Evolutionary conservation across 2,797 vertebrate species (phyloP), one percentile per base, ranked within the genome.

Genomic region (Eulemur mongoz): DNA sequence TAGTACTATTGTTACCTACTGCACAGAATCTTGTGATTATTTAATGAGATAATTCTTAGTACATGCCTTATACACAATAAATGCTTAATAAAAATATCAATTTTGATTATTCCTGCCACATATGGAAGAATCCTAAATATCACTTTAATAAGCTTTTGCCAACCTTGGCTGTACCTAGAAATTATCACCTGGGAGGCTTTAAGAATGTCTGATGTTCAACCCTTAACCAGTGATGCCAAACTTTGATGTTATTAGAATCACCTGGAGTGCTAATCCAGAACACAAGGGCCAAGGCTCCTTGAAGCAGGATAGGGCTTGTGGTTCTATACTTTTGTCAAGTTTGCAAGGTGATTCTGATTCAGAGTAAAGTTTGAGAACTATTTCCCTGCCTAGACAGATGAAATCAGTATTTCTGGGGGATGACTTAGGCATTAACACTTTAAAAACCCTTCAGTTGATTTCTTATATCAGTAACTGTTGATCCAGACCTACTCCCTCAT

Each of bases 31-130:
- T 88, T 61, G 45, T 80, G 27, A 69, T 80, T 85, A 80, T 54
- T 83, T 73, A 91, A 86, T 65, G 38, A 85, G 13, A 80, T 43
- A n/a, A 69, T 67, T 54, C 38, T 65, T 87, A 83, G 17, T 22
- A 63, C 13, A 89, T 76, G 14, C 14, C 15, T 80, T 94, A 23
- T 57, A 61, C 30, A 50, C 1, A 73, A 65, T 43, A 91, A 73
- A 45, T 75, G 25, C 23, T 72, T 89, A 89, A 85, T 81, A 80
- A 86, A 78, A 90, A 15, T 88, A 93, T 38, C 18, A 86, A 23
- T 96, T 70, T 91, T 91, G 35, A 84, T 76, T 27, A 84, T 84
- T 96, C 23, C 20, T 84, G 12, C 22, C 25, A 81, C 50, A 78
- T 32, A 63, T 84, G 38, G 7, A 94, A 72, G 30, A 70, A 93